Base-by-base conservation (phyloP, 2,888 invertebrate genomes). In the Eupeodes latifasciatus region DNA sequence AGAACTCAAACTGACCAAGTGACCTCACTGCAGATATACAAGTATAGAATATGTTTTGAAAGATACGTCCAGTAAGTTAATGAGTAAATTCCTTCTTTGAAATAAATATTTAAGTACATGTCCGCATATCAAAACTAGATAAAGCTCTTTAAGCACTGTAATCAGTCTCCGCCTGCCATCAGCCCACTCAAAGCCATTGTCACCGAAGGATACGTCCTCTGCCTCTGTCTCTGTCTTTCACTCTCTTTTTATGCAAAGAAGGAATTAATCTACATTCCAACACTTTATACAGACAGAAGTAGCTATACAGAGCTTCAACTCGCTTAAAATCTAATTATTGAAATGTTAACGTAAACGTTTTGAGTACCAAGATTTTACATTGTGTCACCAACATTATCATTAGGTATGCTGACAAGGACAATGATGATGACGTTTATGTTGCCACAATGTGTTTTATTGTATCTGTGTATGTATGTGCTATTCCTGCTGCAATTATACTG, bases 311-410 rank as follows among this genome's bases (percentile, higher is more conserved):
- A 51, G 0, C n/a, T 51, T 16, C 47, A 40, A 77, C 76, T 85
- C 76, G 81, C 72, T 87, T 87, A 87, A 87, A 87, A 87, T 77
- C 80, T 81, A 81, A 87, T 87, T 87, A 84, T 84, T 77, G 84
- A 87, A 87, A 87, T 84, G 87, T 72, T 77, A 83, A 84, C 80
- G 84, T 87, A 83, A 83, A 81, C 84, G 84, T 81, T 87, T 81
- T 81, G 84, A 84, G 80, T 66, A 81, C 72, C 19, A 80, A 83
- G 69, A 80, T 82, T 72, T 75, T 59, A 80, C 83, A 87, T 84
- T 87, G 87, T 87, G 84, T 83, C 84, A 84, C 80, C 72, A 83
- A 81, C 87, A 87, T 77, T 77, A 87, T 77, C 77, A 77, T 87
- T 80, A 66, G 47, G 67, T 59, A 61, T 84, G 61, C 79, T 84